Percentiles rank a stretch among this genome's conserved stretches.
Evolutionary conservation across 1,140 invertebrate genomes (phyloP).

Genomic region (Formica selysi): DNA sequence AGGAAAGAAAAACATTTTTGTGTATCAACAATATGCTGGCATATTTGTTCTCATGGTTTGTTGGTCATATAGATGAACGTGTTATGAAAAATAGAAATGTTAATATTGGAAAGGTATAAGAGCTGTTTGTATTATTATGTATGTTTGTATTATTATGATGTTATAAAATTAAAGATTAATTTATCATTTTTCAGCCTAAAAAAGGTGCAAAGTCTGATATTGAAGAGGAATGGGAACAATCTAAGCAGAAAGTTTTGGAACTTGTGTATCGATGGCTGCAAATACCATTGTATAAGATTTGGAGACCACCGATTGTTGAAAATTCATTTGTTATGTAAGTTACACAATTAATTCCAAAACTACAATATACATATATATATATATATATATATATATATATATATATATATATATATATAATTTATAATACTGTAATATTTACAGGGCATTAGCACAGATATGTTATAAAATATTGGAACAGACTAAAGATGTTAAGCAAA

Average conservation of each 20-base stretch:
- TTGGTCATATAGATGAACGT: conserved; percentile 78
- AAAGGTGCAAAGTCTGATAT: conserved; percentile 80
- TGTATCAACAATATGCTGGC: conserved; percentile 81
- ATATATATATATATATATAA: background rate
- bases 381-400: too few species aligned
- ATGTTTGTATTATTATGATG: conserved; percentile 12
- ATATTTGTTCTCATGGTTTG: conserved; percentile 80
- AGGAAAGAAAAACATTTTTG: conserved; percentile 69
- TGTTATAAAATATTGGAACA: conserved; percentile 93
- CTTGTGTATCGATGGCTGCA: conserved; percentile 89
- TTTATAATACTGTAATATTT: conserved; percentile 60
- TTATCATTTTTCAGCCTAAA: conserved; percentile 75
- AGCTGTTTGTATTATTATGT: conserved; percentile 13
- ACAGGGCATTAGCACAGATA: conserved; percentile 89
- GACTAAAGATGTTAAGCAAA: conserved; percentile 88
- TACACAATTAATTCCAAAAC: conserved; percentile 35
- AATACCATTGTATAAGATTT: conserved; percentile 91
- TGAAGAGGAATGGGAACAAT: conserved; percentile 87
- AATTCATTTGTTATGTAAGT: conserved; percentile 93
- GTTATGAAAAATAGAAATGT: conserved; percentile 70
- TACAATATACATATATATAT: background rate
- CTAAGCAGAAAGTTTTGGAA: conserved; percentile 88
- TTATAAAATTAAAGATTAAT: conserved; percentile 37
- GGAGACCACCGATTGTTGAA: conserved; percentile 93
- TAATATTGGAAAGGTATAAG: conserved; percentile 80